Conservation (phyloP, 2,888 invertebrate species). For the Oscheius onirici region DNA sequence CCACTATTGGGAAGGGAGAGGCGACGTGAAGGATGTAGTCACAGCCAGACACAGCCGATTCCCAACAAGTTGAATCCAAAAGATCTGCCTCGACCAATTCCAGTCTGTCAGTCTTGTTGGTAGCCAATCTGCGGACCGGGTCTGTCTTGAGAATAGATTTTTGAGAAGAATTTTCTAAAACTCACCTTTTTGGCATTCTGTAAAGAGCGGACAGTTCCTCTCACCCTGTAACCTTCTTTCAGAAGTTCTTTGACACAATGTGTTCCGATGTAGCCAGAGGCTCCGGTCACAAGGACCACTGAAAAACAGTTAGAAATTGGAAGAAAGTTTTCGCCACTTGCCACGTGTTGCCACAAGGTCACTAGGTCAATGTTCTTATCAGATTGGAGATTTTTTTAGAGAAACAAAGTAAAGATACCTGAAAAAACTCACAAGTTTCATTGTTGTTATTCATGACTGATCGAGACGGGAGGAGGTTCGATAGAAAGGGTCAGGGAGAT, state of each 20-base stretch:
- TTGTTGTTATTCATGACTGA: slow-evolving; percentile 21
- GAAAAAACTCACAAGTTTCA: slow-evolving; percentile 19
- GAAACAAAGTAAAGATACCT: background rate
- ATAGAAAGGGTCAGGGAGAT: background rate
- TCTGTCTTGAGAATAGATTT: slow-evolving; percentile 39
- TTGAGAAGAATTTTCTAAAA: background rate
- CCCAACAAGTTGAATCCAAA: slow-evolving; percentile 53
- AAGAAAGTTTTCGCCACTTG: no score
- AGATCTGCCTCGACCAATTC: slow-evolving; percentile 70
- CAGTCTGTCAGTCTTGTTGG: slow-evolving; percentile 43
- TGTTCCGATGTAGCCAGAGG: slow-evolving; percentile 75
- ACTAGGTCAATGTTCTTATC: background rate
- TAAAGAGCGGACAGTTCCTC: slow-evolving; percentile 73
- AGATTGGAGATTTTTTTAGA: background rate
- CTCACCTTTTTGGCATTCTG: slow-evolving; percentile 60
- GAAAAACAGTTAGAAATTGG: slow-evolving; percentile 38
- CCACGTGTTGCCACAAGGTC: background rate
- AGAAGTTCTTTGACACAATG: slow-evolving; percentile 75
- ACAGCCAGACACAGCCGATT: slow-evolving; percentile 59
- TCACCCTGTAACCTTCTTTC: slow-evolving; percentile 74
- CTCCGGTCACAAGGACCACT: slow-evolving; percentile 75
- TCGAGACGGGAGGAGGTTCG: background rate
- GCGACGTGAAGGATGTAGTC: slow-evolving; percentile 69
- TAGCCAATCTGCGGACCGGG: slow-evolving; percentile 43
- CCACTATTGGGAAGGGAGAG: slow-evolving; percentile 68